Evolutionary conservation across 1,140 invertebrate species (phyloP).

Genomic region (Scylla paramamosain): DNA sequence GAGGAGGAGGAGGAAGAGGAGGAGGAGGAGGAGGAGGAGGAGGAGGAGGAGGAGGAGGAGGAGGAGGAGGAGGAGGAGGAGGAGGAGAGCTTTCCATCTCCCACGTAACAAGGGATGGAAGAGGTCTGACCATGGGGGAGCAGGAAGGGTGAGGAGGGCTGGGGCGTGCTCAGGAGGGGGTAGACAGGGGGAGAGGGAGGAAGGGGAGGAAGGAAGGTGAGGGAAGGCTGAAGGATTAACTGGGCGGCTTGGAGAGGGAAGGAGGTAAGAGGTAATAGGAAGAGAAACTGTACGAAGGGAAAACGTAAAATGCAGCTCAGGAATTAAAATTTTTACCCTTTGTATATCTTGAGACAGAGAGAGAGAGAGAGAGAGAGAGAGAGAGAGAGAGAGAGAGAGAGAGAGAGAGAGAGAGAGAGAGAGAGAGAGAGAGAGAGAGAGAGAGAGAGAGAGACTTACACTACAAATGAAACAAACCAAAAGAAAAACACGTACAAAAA

Average conservation of each 20-base stretch:
- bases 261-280: not conserved
- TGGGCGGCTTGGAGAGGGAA: not conserved
- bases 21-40: not conserved
- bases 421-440: slow-evolving; percentile 19
- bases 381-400: slow-evolving; percentile 24
- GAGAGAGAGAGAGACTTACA: not conserved
- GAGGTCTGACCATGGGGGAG: not conserved
- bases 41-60: not conserved
- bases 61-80: no score
- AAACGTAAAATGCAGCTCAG: no score
- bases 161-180: not conserved
- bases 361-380: slow-evolving; percentile 19
- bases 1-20: not conserved
- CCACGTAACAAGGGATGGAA: slow-evolving; percentile 18
- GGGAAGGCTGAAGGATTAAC: not conserved
- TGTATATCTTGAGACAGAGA: not conserved
- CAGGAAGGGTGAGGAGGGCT: slow-evolving; percentile 3
- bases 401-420: slow-evolving; percentile 5
- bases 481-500: not conserved
- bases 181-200: not conserved
- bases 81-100: not conserved
- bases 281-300: not conserved
- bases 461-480: not conserved
- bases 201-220: not conserved
- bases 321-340: no score